Conservation (phyloP, 2,888 invertebrate species). For the Volucella inanis region DNA sequence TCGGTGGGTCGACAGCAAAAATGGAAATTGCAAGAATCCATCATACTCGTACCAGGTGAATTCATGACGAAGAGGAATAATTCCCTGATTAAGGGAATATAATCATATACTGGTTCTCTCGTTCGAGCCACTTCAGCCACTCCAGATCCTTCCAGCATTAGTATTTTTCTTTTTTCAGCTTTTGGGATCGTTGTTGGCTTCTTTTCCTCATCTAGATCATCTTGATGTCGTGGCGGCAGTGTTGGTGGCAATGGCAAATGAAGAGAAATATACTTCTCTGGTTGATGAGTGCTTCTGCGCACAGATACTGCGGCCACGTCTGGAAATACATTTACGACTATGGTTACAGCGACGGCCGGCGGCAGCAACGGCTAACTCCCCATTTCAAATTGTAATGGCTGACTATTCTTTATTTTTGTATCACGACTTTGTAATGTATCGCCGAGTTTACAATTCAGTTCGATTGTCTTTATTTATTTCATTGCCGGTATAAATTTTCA, state of each 20-base stretch:
- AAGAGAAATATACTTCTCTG: conserved; percentile 56
- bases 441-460: conserved; percentile 73
- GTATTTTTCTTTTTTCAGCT: conserved; percentile 28
- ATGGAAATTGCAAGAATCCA: conserved; percentile 68
- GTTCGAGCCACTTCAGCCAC: not conserved
- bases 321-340: no score
- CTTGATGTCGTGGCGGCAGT: conserved; percentile 41
- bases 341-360: not conserved
- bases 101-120: conserved; percentile 24
- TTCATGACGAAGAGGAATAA: conserved; percentile 61
- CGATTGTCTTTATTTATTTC: conserved; percentile 75
- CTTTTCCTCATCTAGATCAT: conserved; percentile 62
- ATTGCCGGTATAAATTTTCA: conserved; percentile 74
- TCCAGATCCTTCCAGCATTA: conserved; percentile 1
- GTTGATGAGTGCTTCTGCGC: conserved; percentile 69
- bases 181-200: conserved; percentile 27
- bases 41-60: conserved; percentile 72
- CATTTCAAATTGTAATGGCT: conserved; percentile 47
- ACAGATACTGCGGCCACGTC: conserved; percentile 22
- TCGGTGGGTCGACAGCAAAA: conserved; percentile 63
- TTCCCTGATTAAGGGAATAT: conserved; percentile 54
- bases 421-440: conserved; percentile 75
- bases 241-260: conserved; percentile 23
- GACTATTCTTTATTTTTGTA: conserved; percentile 69
- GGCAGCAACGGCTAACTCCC: not conserved